phyloP scores from a whole-genome alignment of 2,888 invertebrate species.

The Cerceris rybyensis region DNA sequence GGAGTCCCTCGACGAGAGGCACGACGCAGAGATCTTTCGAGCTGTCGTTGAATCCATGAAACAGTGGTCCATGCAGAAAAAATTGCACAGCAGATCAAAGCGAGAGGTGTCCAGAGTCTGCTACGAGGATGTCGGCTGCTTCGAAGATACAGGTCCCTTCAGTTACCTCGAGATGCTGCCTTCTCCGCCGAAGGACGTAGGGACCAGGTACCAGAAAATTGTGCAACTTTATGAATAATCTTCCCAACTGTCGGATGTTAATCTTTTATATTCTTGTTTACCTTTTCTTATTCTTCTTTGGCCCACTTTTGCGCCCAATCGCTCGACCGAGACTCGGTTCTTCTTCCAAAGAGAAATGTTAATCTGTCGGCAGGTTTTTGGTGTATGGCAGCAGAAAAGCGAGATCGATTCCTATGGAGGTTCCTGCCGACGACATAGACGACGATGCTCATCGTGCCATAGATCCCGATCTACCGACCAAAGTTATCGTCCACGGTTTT shows the following conservation, averaged over 20 bases:
- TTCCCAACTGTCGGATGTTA: too few relatives aligned
- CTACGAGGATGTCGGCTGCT: slow-evolving; percentile 95
- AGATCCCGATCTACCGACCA: slow-evolving; percentile 83
- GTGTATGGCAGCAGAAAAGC: slow-evolving; percentile 79
- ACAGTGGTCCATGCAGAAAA: slow-evolving; percentile 87
- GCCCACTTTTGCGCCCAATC: too few relatives aligned
- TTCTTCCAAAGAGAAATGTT: neutral
- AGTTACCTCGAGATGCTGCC: slow-evolving; percentile 95
- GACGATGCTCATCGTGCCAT: slow-evolving; percentile 77
- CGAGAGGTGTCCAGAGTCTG: slow-evolving; percentile 92
- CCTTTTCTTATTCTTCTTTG: too few relatives aligned
- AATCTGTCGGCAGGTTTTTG: slow-evolving; percentile 71
- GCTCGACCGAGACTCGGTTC: too few relatives aligned
- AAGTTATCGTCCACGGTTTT: slow-evolving; percentile 96
- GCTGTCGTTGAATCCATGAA: slow-evolving; percentile 89
- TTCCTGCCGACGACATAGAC: slow-evolving; percentile 78
- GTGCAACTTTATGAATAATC: neutral
- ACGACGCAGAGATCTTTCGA: slow-evolving; percentile 87
- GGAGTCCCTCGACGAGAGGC: slow-evolving; percentile 88
- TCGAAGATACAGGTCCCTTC: slow-evolving; percentile 94
- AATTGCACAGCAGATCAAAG: slow-evolving; percentile 84
- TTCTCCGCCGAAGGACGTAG: slow-evolving; percentile 92
- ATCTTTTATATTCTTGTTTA: too few relatives aligned
- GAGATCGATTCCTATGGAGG: slow-evolving; percentile 79
- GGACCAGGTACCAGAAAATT: slow-evolving; percentile 85